Evolutionary conservation across 2,113 vertebrate genomes (phyloP).

Genomic region (Amphiprion ocellaris): DNA sequence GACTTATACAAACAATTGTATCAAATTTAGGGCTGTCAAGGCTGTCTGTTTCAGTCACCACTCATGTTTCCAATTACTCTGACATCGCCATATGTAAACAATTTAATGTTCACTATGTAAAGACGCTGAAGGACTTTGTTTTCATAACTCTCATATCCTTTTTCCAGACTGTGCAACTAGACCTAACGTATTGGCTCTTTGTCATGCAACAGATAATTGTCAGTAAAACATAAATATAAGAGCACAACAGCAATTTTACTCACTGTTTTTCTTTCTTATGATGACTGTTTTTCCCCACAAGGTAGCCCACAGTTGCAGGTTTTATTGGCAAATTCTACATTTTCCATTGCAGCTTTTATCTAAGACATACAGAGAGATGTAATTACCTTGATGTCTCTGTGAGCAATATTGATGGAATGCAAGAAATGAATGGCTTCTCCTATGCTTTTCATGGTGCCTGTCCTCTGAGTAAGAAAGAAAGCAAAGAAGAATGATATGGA

Average conservation of each 20-base stretch:
- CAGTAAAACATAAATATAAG: neutral
- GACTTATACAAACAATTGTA: neutral
- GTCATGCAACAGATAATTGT: neutral
- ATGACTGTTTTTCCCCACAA: neutral
- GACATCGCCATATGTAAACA: slow-evolving; percentile 6
- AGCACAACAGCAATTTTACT: neutral
- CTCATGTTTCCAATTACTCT: neutral
- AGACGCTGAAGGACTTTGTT: neutral
- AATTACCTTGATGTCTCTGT: slow-evolving; percentile 89
- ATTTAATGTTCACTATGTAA: neutral
- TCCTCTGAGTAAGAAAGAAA: slow-evolving; percentile 84
- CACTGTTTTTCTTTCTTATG: too few species aligned
- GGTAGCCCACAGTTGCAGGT: neutral
- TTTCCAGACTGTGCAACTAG: neutral
- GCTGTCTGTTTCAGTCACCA: neutral
- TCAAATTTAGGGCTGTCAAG: neutral
- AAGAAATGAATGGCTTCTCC: slow-evolving; percentile 92
- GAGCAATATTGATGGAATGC: slow-evolving; percentile 93
- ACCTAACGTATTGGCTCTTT: neutral
- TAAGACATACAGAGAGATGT: neutral
- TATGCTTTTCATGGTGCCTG: slow-evolving; percentile 92
- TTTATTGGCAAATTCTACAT: neutral
- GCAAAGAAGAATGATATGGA: neutral
- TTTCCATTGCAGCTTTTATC: neutral
- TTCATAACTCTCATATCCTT: neutral